Base-by-base conservation (phyloP, 2,797 vertebrate genomes). In the Salarias fasciatus region DNA sequence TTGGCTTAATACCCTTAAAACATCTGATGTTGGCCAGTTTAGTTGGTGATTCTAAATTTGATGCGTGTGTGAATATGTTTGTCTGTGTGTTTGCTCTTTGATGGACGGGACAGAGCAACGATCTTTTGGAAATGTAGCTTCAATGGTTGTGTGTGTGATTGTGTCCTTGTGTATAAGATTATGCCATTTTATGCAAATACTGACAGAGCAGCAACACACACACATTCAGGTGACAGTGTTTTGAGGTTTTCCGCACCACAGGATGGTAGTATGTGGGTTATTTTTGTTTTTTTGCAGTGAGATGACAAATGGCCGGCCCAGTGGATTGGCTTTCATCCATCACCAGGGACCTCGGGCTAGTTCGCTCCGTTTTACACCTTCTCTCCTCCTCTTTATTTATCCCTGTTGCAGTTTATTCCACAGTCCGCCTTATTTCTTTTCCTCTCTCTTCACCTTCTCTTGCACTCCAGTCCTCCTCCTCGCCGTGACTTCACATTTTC, bases 241-340 rank as follows among this genome's bases (percentile, higher is more conserved):
- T n/a, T n/a, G n/a, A n/a, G n/a, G n/a, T 47, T 65, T 63, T 53
- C 36, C 63, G 49, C 42, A 30, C 59, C 46, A 10, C 69, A 10
- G 61, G 72, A 57, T 13, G 62, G 48, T 78, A 61, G n/a, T n/a
- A n/a, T n/a, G n/a, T n/a, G n/a, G n/a, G n/a, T n/a, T n/a, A n/a
- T n/a, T 60, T 63, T 59, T 62, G 47, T 35, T 6, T 71, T 42
- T 63, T 40, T 63, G 14, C 56, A 49, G 49, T 50, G 49, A 69
- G 33, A 57, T 75, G 82, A 85, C 46, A 49, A 58, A 76, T 83
- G 68, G 28, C 63, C 53, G 37, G 12, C 31, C 7, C 43, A 33
- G 60, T 44, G 58, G 53, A 69, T 69, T 70, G 68, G 50, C 53
- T 81, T 77, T 60, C 63, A 84, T 85, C 63, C 61, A 74, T 84